These are phyloP conservation scores for Cataglyphis rosenhaueri DNA, from an alignment of 2,888 invertebrate genomes.

Conservation along the genomic window DNA sequence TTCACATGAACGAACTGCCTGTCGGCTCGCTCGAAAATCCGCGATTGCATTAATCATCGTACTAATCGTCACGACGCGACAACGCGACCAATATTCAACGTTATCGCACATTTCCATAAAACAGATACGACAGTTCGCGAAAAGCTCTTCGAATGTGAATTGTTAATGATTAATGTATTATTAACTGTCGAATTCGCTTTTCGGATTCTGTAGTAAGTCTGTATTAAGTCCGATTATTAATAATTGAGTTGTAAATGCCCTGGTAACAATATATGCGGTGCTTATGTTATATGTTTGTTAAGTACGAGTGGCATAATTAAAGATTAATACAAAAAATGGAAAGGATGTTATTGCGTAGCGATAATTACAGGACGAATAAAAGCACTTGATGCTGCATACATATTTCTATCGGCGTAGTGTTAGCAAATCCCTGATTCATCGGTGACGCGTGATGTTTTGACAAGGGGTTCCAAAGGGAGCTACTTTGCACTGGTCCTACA, in stretches of 20 bases:
- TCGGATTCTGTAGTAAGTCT: slow-evolving; percentile 54
- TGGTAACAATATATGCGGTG: background rate
- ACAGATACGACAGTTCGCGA: slow-evolving; percentile 50
- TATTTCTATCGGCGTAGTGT: background rate
- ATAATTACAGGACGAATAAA: slow-evolving; percentile 8
- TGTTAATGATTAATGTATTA: slow-evolving; percentile 68
- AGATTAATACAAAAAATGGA: slow-evolving; percentile 2
- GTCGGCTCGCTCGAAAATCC: slow-evolving; percentile 44
- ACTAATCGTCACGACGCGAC: slow-evolving; percentile 50
- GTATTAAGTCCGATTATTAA: slow-evolving; percentile 37
- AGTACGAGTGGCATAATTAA: background rate
- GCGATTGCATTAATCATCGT: slow-evolving; percentile 61
- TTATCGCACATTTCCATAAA: slow-evolving; percentile 55
- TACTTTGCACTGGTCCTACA: slow-evolving; percentile 66
- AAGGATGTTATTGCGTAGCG: background rate
- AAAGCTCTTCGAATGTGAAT: slow-evolving; percentile 20
- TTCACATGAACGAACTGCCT: slow-evolving; percentile 19
- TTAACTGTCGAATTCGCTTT: slow-evolving; percentile 65
- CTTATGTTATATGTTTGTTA: background rate
- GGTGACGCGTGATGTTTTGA: slow-evolving; percentile 62
- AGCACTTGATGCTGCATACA: background rate
- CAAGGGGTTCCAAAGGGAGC: slow-evolving; percentile 66
- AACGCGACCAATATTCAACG: slow-evolving; percentile 50
- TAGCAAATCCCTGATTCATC: slow-evolving; percentile 70
- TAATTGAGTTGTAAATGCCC: slow-evolving; percentile 6